Conservation (phyloP, 2,888 invertebrate species). For the Orthosia incerta region DNA sequence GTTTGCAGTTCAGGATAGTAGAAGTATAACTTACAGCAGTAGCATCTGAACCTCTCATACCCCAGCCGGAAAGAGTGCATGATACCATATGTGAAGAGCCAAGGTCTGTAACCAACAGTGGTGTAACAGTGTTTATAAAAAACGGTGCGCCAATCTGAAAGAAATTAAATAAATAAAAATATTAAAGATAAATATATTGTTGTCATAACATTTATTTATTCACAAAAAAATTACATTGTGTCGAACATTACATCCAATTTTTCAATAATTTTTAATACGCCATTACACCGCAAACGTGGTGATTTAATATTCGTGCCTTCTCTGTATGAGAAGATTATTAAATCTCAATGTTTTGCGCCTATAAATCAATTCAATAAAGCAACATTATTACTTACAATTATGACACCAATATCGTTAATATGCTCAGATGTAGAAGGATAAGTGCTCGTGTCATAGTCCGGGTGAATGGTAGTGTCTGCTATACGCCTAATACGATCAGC, state of each 20-base stretch:
- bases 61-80: slow-evolving; percentile 24
- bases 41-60: background rate
- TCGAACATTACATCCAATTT: too few species aligned
- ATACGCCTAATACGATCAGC: slow-evolving; percentile 63
- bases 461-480: slow-evolving; percentile 66
- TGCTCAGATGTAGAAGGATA: background rate
- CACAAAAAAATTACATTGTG: too few species aligned
- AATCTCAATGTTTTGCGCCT: background rate
- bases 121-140: background rate
- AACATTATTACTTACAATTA: slow-evolving; percentile 26
- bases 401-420: slow-evolving; percentile 38
- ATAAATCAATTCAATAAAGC: background rate
- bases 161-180: background rate
- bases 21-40: slow-evolving; percentile 9
- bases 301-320: too few species aligned
- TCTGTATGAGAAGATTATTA: too few species aligned
- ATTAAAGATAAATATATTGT: background rate
- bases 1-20: background rate
- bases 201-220: too few species aligned
- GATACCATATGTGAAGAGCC: background rate
- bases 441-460: slow-evolving; percentile 19
- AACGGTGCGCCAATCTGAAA: slow-evolving; percentile 20
- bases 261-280: too few species aligned
- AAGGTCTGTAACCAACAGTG: background rate
- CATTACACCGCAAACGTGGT: too few species aligned